Conservation (phyloP, 2,113 vertebrate species). For the Ivindomyrus marchei region DNA sequence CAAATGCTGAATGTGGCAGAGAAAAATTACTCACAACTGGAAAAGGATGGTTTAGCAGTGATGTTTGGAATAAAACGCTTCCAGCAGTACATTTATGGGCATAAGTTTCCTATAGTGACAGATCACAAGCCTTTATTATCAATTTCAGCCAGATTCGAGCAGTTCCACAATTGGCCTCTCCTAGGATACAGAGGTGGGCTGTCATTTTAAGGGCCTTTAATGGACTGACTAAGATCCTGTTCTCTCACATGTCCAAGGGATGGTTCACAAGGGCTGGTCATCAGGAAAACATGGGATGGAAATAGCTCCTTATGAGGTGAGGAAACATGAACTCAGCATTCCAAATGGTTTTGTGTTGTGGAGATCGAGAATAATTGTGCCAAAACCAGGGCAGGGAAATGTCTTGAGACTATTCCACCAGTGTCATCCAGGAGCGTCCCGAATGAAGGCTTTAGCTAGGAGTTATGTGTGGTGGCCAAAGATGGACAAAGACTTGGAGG, state of each 20-base stretch:
- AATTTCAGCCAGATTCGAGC: not conserved
- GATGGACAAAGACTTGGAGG: not conserved
- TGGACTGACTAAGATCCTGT: not conserved
- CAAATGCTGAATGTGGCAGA: not conserved
- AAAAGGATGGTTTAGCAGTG: not conserved
- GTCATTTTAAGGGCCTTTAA: not conserved
- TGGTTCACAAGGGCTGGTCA: not conserved
- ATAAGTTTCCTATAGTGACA: not conserved
- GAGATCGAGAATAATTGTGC: not conserved
- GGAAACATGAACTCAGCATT: not conserved
- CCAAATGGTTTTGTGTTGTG: not conserved
- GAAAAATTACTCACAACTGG: not conserved
- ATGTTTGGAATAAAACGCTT: not conserved
- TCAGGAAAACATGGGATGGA: not conserved
- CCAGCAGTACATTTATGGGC: not conserved
- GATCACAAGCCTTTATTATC: not conserved
- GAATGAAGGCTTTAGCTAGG: not conserved
- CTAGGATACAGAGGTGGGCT: not conserved
- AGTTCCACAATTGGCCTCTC: not conserved
- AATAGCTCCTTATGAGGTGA: not conserved
- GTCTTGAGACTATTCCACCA: not conserved
- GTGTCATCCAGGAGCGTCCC: not conserved
- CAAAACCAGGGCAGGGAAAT: not conserved
- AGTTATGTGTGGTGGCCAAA: not conserved
- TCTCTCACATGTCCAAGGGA: not conserved